Base-by-base conservation (phyloP, 2,113 vertebrate genomes). In the Psittacula cyanocephala region DNA sequence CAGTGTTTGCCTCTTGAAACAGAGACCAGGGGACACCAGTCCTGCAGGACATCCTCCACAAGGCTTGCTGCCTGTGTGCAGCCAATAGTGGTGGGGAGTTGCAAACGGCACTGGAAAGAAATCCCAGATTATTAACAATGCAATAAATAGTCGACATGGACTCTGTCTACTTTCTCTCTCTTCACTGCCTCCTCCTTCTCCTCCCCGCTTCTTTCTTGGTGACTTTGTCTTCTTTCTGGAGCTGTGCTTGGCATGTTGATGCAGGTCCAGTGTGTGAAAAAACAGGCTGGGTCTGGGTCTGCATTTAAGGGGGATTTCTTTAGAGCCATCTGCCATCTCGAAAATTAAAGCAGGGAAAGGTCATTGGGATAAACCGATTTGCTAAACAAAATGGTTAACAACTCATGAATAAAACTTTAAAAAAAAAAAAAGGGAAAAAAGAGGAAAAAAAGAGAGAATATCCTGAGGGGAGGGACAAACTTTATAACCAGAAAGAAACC, bases 381-480 rank as follows among this genome's bases (percentile, higher is more conserved):
- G 97, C 98, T 97, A 93, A 97, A 98, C 98, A 98, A 98, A 98
- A 98, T 86, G 97, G 96, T 98, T 98, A 98, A 98, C 98, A 98
- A 97, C 97, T 98, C 98, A 98, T 98, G 97, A 98, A 98, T 98
- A 98, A 97, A 98, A 97, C 97, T 98, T 95, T 18, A 44, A 31
- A 59, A 82, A 95, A 75, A 95, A 75, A 95, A 86, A 92, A 33
- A 84, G 17, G 37, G 93, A 77, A 96, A 95, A 77, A 96, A 88
- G 91, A n/a, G 88, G 88, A 44, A 31, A 64, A 83, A 95, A 68
- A 96, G 87, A 92, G n/a, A 91, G 16, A 86, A 74, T 82, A 88
- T 95, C 87, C 87, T 13, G 79, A 96, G 82, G 55, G 90, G 90
- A 95, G 91, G 57, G 55, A 39, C 19, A 88, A 95, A 95, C 35